Evolutionary conservation across 2,797 vertebrate genomes (phyloP), one percentile per base, ranked within the genome.

Genomic region (Hylomyscus alleni): DNA sequence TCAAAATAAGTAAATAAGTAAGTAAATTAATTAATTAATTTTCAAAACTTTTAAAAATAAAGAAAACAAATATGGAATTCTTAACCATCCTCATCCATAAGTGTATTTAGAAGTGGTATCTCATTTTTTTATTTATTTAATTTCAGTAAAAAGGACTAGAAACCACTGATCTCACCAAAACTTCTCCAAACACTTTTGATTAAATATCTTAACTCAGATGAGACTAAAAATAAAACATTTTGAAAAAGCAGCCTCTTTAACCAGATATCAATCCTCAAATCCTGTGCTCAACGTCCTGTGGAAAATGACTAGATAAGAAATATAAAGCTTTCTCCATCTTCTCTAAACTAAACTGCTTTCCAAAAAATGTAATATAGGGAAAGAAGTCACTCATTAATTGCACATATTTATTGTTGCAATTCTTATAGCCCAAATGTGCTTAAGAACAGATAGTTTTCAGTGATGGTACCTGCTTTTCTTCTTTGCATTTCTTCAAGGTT

Each of bases 401-500:
- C 6, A 24, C 44, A 3, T 24, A 67, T 50, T 20, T 65, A 47
- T 20, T n/a, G 60, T n/a, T 67, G 0, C 31, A 34, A 17, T 83
- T 24, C 72, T 80, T 54, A 37, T 78, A 20, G 54, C 50, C 26
- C 47, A 56, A 10, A 69, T 31, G 10, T 34, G 17, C 58, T 72
- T 80, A 80, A 84, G 40, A 58, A 37, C 54, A 52, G 31, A 34
- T 72, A 15, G 2, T 37, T 96, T 96, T 24, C 47, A 86, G 12
- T 96, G 7, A 22, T 26, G 37, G 26, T 95, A 99, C 99, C 99
- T 98, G 98, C 97, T 99, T 99, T 98, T 99, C 99, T 89, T 99
- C 98, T 37, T 98, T 98, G 96, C 99, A 99, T 98, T 99, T 99
- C 95, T 96, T 99, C 93, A 99, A 98, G 13, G 99, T 99, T 97